A percentile compares a stretch with the other conserved stretches of the same genome.
Evolutionary conservation across 2,888 invertebrate genomes (phyloP).

Genomic region (Euphydryas editha): DNA sequence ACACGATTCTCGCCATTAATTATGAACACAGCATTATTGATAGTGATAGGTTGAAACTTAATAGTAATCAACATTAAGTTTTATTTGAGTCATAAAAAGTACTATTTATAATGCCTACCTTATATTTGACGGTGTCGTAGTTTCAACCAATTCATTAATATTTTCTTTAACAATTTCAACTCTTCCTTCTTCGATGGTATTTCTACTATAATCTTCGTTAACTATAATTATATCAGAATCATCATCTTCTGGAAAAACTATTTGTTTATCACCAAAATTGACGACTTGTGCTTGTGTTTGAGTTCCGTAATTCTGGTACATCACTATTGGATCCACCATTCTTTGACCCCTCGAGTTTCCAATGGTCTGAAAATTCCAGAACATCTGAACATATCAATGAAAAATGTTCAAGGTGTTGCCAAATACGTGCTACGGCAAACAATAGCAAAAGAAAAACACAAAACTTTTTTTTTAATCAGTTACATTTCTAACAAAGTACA

Average conservation of each 20-base stretch:
- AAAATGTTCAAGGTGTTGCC: slow-evolving; percentile 47
- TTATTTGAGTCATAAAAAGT: slow-evolving; percentile 52
- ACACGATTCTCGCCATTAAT: no score
- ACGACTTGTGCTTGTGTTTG: slow-evolving; percentile 64
- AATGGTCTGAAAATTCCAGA: slow-evolving; percentile 92
- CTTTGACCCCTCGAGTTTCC: slow-evolving; percentile 88
- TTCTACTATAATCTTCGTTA: slow-evolving; percentile 69
- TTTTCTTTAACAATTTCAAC: slow-evolving; percentile 41
- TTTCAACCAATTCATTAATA: slow-evolving; percentile 39
- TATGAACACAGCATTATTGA: no score
- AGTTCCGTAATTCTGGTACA: slow-evolving; percentile 71
- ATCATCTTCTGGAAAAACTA: slow-evolving; percentile 72
- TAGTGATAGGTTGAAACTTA: background rate
- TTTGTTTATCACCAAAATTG: slow-evolving; percentile 70
- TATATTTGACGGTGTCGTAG: slow-evolving; percentile 41
- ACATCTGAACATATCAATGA: slow-evolving; percentile 87
- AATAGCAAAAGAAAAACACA: background rate
- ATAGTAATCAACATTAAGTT: background rate
- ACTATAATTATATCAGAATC: slow-evolving; percentile 77
- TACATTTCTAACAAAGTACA: no score
- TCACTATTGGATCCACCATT: slow-evolving; percentile 78
- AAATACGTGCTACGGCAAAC: background rate
- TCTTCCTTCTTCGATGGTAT: slow-evolving; percentile 56
- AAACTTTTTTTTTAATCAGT: background rate
- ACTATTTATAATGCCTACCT: slow-evolving; percentile 49